Evolutionary conservation across 92 coral and sea anemone genomes (phyloP), one percentile per base, ranked within the genome.

Genomic region (Pocillopora meandrina): DNA sequence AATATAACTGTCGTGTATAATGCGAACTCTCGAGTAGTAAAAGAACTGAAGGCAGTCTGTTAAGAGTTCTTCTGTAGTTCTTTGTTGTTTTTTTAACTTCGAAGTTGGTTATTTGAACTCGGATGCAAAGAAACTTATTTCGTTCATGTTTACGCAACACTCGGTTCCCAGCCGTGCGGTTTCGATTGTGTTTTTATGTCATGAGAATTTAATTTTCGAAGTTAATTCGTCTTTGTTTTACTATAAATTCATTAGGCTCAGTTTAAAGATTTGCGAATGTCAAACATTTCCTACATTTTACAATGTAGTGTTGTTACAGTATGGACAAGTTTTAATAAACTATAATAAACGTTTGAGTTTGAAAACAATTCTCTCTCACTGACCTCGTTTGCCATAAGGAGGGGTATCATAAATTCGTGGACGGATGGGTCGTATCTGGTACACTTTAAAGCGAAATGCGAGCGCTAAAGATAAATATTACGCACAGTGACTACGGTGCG

Each of bases 311-410:
- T 69, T 69, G 74, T 69, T 69, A 36, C 74, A 21, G 74, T 36
- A 6, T 21, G 20, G 74, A 69, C 74, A 69, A 69, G 52, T 42
- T 42, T 42, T 42, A 42, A 7, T 42, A 42, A 42, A 42, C 52
- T 42, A 42, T 26, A 42, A 42, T 42, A 2, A 42, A 42, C 52
- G 4, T 42, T 42, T 42, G 52, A 42, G 74, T 69, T 69, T 69
- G 55, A 12, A 26, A 69, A 69, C 74, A 69, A 69, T 69, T 69
- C 14, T 69, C 74, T 69, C 15, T 69, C 74, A 69, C 74, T 69
- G 74, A 69, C 74, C 74, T 69, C 55, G 20, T 69, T 69, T n/a
- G 74, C 74, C 3, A 36, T 69, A 69, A 36, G 16, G 52, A 36
- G 74, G 74, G 74, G 52, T 8, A 17, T 17, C 31, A 19, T 69